phyloP scores from a whole-genome alignment of 2,797 vertebrate genomes.

The Pantherophis alleghaniensis region DNA sequence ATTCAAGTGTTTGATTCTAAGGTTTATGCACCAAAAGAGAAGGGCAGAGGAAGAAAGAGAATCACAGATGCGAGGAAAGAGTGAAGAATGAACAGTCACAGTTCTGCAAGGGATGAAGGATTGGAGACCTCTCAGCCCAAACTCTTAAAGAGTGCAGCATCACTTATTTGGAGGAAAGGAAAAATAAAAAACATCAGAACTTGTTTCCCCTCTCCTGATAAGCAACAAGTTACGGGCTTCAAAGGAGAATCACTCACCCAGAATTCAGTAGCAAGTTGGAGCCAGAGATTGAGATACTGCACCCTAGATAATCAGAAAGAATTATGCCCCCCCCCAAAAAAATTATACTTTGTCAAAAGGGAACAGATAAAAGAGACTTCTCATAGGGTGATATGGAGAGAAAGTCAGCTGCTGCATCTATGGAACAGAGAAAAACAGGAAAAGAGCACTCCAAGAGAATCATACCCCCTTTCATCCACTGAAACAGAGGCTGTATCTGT shows the following conservation, averaged over 20 bases:
- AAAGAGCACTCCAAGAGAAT: background rate
- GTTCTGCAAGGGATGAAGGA: background rate
- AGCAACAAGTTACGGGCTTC: background rate
- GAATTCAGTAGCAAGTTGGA: background rate
- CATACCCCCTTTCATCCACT: background rate
- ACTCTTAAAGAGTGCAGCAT: background rate
- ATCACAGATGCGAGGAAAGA: background rate
- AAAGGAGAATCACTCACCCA: background rate
- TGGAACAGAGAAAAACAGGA: background rate
- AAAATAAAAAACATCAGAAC: background rate
- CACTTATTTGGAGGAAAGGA: background rate
- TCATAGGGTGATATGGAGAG: background rate
- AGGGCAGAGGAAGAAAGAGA: background rate
- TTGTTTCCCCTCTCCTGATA: background rate
- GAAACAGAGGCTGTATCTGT: background rate
- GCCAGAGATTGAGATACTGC: background rate
- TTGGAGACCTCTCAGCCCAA: background rate
- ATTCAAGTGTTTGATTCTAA: background rate
- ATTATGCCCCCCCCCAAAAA: background rate
- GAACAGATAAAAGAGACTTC: background rate
- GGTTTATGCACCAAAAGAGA: background rate
- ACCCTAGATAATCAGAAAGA: background rate
- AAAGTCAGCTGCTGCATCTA: background rate
- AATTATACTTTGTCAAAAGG: background rate
- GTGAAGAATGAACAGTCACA: background rate